Percentiles rank a stretch among this genome's conserved stretches.
Conservation (phyloP, 1,140 invertebrate species). For the Sarcophaga peregrina region DNA sequence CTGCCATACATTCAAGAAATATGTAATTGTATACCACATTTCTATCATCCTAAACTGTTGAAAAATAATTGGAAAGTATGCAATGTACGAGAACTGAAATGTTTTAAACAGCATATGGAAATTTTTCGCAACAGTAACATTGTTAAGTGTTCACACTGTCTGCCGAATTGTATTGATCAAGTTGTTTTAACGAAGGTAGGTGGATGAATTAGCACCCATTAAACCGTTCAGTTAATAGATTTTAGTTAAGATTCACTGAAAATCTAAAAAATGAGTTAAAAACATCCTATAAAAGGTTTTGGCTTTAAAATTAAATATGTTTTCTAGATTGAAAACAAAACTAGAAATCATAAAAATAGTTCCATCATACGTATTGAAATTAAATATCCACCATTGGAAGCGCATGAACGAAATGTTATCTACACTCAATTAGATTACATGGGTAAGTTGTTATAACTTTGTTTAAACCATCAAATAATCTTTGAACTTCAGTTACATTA, state of each 20-base stretch:
- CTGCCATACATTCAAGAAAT: not conserved
- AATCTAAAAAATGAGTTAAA: too few relatives aligned
- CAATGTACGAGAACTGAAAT: constrained; percentile 29
- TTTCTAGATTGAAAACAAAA: not conserved
- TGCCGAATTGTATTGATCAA: constrained; percentile 32
- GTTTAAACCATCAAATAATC: not conserved
- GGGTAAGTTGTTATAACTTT: not conserved
- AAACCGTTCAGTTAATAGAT: too few relatives aligned
- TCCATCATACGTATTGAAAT: not conserved
- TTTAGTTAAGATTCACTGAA: too few relatives aligned
- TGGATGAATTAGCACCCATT: not conserved
- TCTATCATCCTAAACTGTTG: not conserved
- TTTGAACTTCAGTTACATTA: constrained; percentile 6
- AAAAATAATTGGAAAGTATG: constrained; percentile 21
- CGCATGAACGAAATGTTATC: constrained; percentile 15
- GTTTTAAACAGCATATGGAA: not conserved
- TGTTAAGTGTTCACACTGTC: constrained; percentile 15
- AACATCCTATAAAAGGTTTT: too few relatives aligned
- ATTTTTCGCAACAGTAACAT: constrained; percentile 9
- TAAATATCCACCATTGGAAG: not conserved
- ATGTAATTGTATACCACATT: constrained; percentile 43
- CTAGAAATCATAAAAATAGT: not conserved
- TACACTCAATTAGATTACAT: constrained; percentile 8
- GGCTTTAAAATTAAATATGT: not conserved
- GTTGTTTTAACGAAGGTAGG: constrained; percentile 23